Conservation (phyloP, 2,888 invertebrate species). For the Drosophila merina region DNA sequence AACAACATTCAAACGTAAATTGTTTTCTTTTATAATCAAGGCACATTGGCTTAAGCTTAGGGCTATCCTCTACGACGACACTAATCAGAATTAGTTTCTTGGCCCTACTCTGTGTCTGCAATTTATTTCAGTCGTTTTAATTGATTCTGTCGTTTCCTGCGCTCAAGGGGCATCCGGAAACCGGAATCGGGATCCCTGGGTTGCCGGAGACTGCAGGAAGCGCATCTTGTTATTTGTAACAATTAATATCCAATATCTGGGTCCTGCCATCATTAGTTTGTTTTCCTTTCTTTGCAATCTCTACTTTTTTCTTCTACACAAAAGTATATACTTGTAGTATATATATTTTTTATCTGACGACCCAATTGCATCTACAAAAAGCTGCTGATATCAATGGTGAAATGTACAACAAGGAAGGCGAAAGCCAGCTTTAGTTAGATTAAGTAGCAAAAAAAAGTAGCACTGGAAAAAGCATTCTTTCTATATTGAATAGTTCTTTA, state of each 20-base stretch:
- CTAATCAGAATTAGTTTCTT: slow-evolving; percentile 65
- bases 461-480: slow-evolving; percentile 11
- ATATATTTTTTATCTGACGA: slow-evolving; percentile 51
- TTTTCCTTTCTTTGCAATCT: slow-evolving; percentile 6
- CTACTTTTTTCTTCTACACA: background rate
- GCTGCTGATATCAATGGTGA: slow-evolving; percentile 63
- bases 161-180: slow-evolving; percentile 21
- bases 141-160: slow-evolving; percentile 59
- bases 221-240: slow-evolving; percentile 72
- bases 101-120: slow-evolving; percentile 53
- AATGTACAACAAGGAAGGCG: slow-evolving; percentile 50
- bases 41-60: background rate
- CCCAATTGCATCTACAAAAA: slow-evolving; percentile 56
- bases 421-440: slow-evolving; percentile 16
- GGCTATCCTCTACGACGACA: slow-evolving; percentile 42
- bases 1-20: background rate
- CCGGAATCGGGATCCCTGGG: slow-evolving; percentile 11
- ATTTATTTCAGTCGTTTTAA: slow-evolving; percentile 76
- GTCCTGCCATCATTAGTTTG: slow-evolving; percentile 70
- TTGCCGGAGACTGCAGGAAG: slow-evolving; percentile 15
- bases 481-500: background rate
- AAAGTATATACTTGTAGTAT: slow-evolving; percentile 9
- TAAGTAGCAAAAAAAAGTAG: slow-evolving; percentile 32
- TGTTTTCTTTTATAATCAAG: background rate
- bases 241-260: slow-evolving; percentile 77